Evolutionary conservation across 2,113 vertebrate genomes (phyloP).

Genomic region (Ochotona curzoniae): DNA sequence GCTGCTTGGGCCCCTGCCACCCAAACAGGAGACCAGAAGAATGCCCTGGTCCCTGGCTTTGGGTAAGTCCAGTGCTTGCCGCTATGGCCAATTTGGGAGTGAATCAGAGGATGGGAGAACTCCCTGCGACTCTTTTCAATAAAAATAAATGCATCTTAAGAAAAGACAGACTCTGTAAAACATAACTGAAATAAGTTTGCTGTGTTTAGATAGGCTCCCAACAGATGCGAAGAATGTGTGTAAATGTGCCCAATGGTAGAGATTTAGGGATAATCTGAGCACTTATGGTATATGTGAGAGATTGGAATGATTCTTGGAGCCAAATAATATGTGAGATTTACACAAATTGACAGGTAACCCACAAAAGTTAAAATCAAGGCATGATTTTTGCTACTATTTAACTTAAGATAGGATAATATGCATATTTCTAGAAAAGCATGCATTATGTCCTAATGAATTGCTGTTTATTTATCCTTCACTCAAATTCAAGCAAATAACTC

Average conservation of each 20-base stretch:
- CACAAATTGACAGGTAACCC: not conserved
- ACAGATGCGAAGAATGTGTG: not conserved
- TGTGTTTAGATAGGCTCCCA: rapidly evolving
- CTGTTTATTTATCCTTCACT: not conserved
- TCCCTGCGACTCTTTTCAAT: no score
- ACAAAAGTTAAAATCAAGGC: not conserved
- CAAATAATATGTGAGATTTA: not conserved
- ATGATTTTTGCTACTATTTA: not conserved
- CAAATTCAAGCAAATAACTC: not conserved
- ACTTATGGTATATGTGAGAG: not conserved
- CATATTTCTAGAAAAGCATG: not conserved
- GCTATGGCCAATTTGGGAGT: no score
- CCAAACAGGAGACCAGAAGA: no score
- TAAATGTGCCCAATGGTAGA: not conserved
- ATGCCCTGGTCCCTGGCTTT: no score
- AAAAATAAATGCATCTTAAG: no score
- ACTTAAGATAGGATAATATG: not conserved
- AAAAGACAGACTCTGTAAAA: not conserved
- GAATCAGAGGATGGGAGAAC: no score
- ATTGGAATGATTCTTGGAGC: not conserved
- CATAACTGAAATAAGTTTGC: not conserved
- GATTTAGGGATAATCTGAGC: not conserved
- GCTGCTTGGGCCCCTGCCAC: no score
- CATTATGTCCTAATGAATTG: not conserved
- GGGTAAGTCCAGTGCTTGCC: no score